Evolutionary conservation across 2,888 invertebrate genomes (phyloP).

Genomic region (Dusona sp.): DNA sequence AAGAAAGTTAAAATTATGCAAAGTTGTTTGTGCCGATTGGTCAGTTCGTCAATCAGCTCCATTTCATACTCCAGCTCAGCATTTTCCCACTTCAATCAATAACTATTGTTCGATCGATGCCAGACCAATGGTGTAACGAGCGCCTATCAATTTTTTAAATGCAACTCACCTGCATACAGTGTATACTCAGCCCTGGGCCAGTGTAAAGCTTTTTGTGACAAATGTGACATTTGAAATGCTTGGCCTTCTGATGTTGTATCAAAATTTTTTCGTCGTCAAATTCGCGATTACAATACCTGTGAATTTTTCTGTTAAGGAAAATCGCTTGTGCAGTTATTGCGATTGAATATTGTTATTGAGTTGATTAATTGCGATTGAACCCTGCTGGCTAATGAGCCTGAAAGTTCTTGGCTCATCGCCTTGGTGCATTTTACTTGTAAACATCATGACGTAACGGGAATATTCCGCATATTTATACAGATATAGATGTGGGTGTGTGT

Average conservation of each 20-base stretch:
- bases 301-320: constrained; percentile 85
- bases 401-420: not conserved
- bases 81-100: not conserved
- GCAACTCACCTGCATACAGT: constrained; percentile 97
- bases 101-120: not conserved
- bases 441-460: constrained; percentile 49
- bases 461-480: constrained; percentile 64
- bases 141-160: not conserved
- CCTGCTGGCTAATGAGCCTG: not conserved
- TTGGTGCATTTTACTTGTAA: constrained; percentile 52
- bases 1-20: not conserved
- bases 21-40: no score
- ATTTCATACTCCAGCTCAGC: not conserved
- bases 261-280: constrained; percentile 99
- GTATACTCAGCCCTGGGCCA: constrained; percentile 98
- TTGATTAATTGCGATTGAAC: no score
- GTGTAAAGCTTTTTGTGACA: constrained; percentile 99
- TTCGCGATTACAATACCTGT: constrained; percentile 99
- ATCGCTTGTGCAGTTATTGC: not conserved
- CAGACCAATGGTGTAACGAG: not conserved
- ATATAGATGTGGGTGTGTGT: not conserved
- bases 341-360: no score
- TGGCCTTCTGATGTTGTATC: constrained; percentile 99
- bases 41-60: not conserved
- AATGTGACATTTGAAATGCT: constrained; percentile 99